Conservation (phyloP, 2,888 invertebrate genomes). For the Octonoba sinensis region DNA sequence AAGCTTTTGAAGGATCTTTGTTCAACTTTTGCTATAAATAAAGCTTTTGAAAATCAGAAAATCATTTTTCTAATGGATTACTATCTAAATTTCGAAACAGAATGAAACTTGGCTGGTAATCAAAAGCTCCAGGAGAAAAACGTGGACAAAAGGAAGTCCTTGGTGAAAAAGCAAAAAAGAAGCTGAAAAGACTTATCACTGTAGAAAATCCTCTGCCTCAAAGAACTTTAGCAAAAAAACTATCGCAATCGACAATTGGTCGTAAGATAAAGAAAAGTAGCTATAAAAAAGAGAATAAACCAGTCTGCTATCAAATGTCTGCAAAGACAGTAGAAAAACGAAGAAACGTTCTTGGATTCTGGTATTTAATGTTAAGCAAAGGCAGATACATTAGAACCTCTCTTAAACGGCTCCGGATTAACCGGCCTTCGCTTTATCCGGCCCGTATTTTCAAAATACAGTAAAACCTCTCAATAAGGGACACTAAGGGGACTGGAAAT, state of each 20-base stretch:
- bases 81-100: conserved; percentile 2
- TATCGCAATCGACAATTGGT: conserved; percentile 5
- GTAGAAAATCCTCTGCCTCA: too few species aligned
- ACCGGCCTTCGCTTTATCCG: too few species aligned
- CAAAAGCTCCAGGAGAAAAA: conserved; percentile 2
- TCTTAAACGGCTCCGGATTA: too few species aligned
- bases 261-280: conserved; percentile 1
- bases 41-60: conserved; percentile 7
- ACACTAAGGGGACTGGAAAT: too few species aligned
- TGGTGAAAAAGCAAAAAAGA: too few species aligned
- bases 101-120: conserved; percentile 1
- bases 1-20: conserved; percentile 4
- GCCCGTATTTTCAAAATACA: too few species aligned
- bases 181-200: too few species aligned
- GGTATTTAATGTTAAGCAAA: background rate
- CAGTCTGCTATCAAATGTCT: conserved; percentile 2
- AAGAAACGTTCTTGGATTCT: background rate
- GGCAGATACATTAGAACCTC: too few species aligned
- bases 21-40: conserved; percentile 1
- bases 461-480: too few species aligned
- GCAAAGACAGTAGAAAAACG: background rate
- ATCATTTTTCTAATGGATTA: conserved; percentile 3
- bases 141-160: too few species aligned
- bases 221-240: too few species aligned
- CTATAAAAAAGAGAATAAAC: conserved; percentile 4